Percentiles rank a stretch among this genome's conserved stretches.
Evolutionary conservation across 1,140 invertebrate species (phyloP).

Genomic region (Habropoda laboriosa): DNA sequence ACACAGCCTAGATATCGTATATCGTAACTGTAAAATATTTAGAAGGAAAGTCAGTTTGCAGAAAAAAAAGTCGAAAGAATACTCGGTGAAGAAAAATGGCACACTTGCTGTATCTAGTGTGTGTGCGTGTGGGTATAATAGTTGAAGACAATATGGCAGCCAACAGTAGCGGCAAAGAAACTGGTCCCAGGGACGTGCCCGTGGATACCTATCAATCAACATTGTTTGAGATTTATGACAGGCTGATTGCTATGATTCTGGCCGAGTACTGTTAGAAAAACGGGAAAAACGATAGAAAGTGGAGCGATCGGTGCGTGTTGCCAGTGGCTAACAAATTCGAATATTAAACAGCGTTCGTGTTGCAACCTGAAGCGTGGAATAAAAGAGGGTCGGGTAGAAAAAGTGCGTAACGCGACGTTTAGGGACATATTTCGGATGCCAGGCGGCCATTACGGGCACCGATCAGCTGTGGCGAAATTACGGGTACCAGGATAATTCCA

Average conservation of each 20-base stretch:
- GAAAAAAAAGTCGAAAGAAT: no score
- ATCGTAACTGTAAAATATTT: no score
- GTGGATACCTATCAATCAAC: neutral
- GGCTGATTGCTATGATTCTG: neutral
- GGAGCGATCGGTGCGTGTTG: neutral
- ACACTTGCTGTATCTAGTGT: no score
- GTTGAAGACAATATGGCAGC: neutral
- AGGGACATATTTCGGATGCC: neutral
- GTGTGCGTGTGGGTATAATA: neutral
- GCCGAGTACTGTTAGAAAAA: neutral
- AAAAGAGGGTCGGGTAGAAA: neutral
- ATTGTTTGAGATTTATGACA: neutral
- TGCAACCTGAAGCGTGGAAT: neutral
- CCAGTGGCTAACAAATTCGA: neutral
- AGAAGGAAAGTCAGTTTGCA: no score
- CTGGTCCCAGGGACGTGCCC: neutral
- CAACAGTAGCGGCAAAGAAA: neutral
- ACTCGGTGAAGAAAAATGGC: no score
- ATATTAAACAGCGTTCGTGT: neutral
- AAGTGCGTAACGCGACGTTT: neutral
- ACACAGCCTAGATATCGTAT: no score
- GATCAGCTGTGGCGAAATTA: neutral
- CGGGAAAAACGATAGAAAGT: neutral
- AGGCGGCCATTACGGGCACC: neutral
- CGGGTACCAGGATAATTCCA: neutral